Evolutionary conservation across 2,797 vertebrate genomes (phyloP), one percentile per base, ranked within the genome.

Genomic region (Otolemur crassicaudatus): DNA sequence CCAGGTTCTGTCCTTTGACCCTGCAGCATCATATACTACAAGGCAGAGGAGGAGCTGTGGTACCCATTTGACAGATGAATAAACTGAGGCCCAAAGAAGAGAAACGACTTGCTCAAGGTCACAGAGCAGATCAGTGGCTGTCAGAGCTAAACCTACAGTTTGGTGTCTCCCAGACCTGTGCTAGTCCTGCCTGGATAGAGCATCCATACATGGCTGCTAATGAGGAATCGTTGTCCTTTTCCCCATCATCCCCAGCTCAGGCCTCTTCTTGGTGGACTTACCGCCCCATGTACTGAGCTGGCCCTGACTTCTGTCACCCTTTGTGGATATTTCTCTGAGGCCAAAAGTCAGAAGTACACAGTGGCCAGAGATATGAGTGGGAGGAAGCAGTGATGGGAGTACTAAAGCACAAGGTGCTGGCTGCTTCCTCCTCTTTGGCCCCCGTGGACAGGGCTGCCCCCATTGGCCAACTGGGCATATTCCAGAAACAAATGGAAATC

Each of bases 11-110:
- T 56, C 91, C 49, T 53, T 37, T 27, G 70, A 12, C 31, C 29
- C 3, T 1, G 1, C 8, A n/a, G 65, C 19, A 13, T 56, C 86
- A 5, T 27, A 5, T 27, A 16, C 72, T n/a, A 5, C 0, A 6
- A 46, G 43, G 65, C 29, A 20, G 10, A 34, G 63, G 19, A 69
- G 22, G 46, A 0, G 7, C 49, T 8, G 12, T 0, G 4, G 25
- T 4, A 27, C 75, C 92, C 43, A 34, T 80, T n/a, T 13, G 65
- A 67, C 72, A 56, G 87, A 80, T 5, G 37, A 34, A 14, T 40
- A 93, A 60, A 90, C 87, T 31, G 76, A 95, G 86, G 34, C 61
- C 60, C 34, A 17, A 13, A 61, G 70, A 84, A 22, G 65, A 13
- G 14, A 70, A 86, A 14, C 11, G 11, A 20, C 95, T 43, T 43